Conservation (phyloP, 2,113 vertebrate species). For the Antigone vipio region DNA sequence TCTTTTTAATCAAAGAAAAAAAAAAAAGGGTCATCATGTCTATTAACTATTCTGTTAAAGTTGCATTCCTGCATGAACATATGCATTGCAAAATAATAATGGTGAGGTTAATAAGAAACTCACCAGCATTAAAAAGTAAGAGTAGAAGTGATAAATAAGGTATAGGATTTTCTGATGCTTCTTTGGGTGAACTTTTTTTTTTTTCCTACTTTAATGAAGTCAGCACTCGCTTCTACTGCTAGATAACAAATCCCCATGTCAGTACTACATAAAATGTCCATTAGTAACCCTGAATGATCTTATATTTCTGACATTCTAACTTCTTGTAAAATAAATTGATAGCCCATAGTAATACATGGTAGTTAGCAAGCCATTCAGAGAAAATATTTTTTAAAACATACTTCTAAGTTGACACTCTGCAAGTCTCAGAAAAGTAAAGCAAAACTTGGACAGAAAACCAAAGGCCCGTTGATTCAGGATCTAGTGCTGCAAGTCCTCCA, state of each 20-base stretch:
- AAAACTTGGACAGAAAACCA: not conserved
- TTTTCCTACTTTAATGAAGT: not conserved
- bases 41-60: not conserved
- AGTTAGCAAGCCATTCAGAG: not conserved
- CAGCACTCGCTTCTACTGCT: not conserved
- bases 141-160: not conserved
- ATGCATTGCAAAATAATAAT: not conserved
- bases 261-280: slow-evolving; percentile 28
- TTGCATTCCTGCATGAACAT: not conserved
- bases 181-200: not conserved
- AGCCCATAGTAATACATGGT: not conserved
- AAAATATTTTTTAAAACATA: not conserved
- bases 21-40: rapidly evolving
- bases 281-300: slow-evolving; percentile 32
- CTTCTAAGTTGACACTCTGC: not conserved
- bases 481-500: not conserved
- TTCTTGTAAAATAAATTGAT: slow-evolving; percentile 28
- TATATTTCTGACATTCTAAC: slow-evolving; percentile 23
- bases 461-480: not conserved
- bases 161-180: not conserved
- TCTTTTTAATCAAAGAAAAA: not conserved
- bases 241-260: slow-evolving; percentile 24
- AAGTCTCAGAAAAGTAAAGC: not conserved
- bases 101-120: not conserved
- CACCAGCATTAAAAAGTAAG: not conserved